These are phyloP conservation scores for Pterophyllum scalare DNA, from an alignment of 2,113 vertebrate genomes.

Conservation along the genomic window DNA sequence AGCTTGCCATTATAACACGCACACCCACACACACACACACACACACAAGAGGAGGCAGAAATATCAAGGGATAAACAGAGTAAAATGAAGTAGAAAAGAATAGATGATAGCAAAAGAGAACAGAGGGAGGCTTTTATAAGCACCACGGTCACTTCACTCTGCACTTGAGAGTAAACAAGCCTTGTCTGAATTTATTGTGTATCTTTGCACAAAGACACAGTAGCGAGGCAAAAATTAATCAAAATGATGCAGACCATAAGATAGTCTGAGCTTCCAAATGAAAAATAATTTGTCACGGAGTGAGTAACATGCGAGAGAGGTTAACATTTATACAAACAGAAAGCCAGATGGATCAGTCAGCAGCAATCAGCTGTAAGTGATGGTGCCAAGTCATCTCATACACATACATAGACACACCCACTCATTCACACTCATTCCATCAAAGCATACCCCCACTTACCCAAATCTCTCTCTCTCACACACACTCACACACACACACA, in stretches of 20 bases:
- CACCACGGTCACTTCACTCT: background rate
- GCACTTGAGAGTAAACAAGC: background rate
- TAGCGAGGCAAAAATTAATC: background rate
- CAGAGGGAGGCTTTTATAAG: too few relatives aligned
- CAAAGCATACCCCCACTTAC: background rate
- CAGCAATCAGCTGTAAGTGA: conserved; percentile 9
- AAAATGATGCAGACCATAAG: background rate
- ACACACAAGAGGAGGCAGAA: too few relatives aligned
- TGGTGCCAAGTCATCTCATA: conserved; percentile 5
- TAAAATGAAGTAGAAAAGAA: too few relatives aligned
- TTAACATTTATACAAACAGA: conserved; percentile 29
- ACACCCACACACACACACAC: too few relatives aligned
- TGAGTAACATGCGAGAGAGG: background rate
- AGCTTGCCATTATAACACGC: too few relatives aligned
- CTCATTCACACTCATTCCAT: background rate
- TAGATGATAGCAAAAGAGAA: too few relatives aligned
- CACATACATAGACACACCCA: background rate
- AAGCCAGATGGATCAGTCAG: conserved; percentile 22
- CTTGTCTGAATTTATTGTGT: background rate
- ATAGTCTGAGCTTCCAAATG: background rate
- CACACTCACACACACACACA: background rate
- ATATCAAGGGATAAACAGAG: too few relatives aligned
- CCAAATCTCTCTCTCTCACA: background rate
- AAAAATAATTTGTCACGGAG: background rate
- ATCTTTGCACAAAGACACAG: background rate